phyloP scores from a whole-genome alignment of 2,113 vertebrate genomes.

The Caretta caretta region DNA sequence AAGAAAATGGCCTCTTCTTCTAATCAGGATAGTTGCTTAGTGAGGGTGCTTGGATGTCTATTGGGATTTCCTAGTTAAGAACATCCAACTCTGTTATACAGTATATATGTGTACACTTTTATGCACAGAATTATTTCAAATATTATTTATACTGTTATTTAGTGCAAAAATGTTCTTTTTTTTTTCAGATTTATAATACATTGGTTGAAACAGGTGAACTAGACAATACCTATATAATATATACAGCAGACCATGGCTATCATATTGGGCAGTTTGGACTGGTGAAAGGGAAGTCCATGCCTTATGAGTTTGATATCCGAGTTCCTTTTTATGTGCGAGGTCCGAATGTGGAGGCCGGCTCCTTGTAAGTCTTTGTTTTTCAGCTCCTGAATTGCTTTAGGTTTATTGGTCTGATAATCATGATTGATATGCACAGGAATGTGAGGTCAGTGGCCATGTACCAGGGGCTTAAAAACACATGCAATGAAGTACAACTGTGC shows the following conservation, averaged over 20 bases:
- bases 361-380: constrained; percentile 83
- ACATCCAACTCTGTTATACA: not conserved
- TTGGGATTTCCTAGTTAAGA: not conserved
- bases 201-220: constrained; percentile 93
- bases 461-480: not conserved
- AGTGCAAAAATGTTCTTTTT: not conserved
- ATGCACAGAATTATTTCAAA: not conserved
- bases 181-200: constrained; percentile 89
- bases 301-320: constrained; percentile 96
- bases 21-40: not conserved
- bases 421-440: not conserved
- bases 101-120: not conserved
- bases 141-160: not conserved
- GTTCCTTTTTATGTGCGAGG: constrained; percentile 96
- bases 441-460: not conserved
- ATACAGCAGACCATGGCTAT: constrained; percentile 97
- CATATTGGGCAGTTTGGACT: constrained; percentile 98
- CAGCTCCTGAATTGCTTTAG: not conserved
- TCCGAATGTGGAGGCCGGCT: constrained; percentile 93
- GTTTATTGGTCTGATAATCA: not conserved
- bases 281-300: constrained; percentile 99
- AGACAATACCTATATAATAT: constrained; percentile 96
- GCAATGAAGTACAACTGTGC: not conserved
- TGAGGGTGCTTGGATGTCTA: not conserved
- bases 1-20: not conserved